These are phyloP conservation scores for Branchipolynoe longqiensis DNA, from an alignment of 2,888 invertebrate species.

Conservation along the genomic window DNA sequence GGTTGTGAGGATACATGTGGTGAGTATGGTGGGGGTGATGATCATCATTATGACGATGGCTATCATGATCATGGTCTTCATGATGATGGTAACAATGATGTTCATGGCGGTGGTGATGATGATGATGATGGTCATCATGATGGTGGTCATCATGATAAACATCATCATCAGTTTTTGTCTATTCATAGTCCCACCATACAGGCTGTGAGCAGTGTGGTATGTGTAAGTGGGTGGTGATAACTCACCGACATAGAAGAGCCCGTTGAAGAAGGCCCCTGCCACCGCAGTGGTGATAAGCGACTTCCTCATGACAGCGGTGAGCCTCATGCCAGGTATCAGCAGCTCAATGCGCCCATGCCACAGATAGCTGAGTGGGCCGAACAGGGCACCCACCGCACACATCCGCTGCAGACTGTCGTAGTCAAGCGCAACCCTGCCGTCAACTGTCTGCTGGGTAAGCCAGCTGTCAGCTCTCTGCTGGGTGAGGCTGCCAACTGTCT, in stretches of 20 bases:
- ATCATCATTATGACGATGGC: no score
- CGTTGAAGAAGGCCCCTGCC: slow-evolving; percentile 1
- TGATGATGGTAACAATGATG: not conserved
- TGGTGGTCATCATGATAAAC: not conserved
- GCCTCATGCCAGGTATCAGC: not conserved
- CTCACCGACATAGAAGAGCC: slow-evolving; percentile 2
- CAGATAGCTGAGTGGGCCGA: not conserved
- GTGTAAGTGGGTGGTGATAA: not conserved
- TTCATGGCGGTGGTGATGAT: not conserved
- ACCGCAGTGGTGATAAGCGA: not conserved
- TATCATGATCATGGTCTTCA: not conserved
- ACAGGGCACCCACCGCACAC: not conserved
- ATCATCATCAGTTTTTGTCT: not conserved
- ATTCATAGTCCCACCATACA: not conserved
- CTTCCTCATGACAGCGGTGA: not conserved
- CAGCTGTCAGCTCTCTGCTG: not conserved
- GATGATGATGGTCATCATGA: not conserved
- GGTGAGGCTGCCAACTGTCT: not conserved
- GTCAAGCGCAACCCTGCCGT: not conserved
- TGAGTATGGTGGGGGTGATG: no score
- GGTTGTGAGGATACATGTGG: no score
- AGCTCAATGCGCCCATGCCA: not conserved
- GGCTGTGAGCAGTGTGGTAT: not conserved
- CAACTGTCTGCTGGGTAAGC: slow-evolving; percentile 2
- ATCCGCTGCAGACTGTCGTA: not conserved